Conservation (phyloP, 1,140 invertebrate species). For the Zaprionus taronus region DNA sequence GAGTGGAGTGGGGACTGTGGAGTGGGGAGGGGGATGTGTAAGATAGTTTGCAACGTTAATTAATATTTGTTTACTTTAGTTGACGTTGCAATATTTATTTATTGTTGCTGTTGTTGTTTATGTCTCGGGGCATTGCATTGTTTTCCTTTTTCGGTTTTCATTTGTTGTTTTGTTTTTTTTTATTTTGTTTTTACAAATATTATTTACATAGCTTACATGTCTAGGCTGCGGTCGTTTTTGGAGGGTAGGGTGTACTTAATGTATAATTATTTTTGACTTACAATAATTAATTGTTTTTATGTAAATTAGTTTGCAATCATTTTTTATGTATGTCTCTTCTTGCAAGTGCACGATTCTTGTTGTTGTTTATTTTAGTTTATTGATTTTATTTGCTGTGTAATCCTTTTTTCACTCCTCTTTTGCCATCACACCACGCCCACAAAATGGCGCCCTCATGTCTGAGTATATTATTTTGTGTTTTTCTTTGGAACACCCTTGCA, state of each 20-base stretch:
- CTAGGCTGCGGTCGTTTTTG: constrained; percentile 69
- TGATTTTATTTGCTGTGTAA: constrained; percentile 40
- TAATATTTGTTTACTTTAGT: constrained; percentile 65
- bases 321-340: constrained; percentile 9
- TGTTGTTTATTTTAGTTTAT: constrained; percentile 73
- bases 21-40: neutral
- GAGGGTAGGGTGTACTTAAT: constrained; percentile 80
- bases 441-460: constrained; percentile 41
- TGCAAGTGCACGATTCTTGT: constrained; percentile 61
- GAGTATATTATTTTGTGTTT: constrained; percentile 1
- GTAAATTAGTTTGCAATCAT: constrained; percentile 59
- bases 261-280: constrained; percentile 75
- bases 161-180: constrained; percentile 32
- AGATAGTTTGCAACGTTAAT: constrained; percentile 51
- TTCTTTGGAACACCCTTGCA: neutral
- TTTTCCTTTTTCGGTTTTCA: constrained; percentile 38
- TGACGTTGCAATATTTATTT: constrained; percentile 34
- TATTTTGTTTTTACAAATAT: constrained; percentile 68
- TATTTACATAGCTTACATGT: constrained; percentile 77
- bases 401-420: constrained; percentile 12
- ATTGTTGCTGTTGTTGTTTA: constrained; percentile 64
- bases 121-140: constrained; percentile 36
- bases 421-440: constrained; percentile 45
- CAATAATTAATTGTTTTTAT: constrained; percentile 71
- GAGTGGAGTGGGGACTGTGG: neutral